Evolutionary conservation across 2,888 invertebrate genomes (phyloP), one percentile per base, ranked within the genome.

Genomic region (Molorchus minor): DNA sequence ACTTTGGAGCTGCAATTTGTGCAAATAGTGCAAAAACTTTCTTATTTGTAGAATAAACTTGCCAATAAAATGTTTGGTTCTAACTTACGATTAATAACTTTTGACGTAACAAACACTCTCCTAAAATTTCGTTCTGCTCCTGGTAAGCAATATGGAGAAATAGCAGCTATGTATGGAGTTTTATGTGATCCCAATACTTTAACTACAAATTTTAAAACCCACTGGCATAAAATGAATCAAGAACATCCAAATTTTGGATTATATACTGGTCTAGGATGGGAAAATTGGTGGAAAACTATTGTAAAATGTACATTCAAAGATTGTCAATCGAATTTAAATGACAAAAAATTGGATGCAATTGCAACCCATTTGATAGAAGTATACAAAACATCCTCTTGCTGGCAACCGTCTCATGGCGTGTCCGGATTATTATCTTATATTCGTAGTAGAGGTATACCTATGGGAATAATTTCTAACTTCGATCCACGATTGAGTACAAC

Each of bases 381-480:
- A 51, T 96, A 90, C 74, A 85, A 86, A 73, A 90, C 90, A 0
- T 80, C 84, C 0, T 84, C 85, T 55, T 90, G 90, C 73, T 96
- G 95, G 94, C 83, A 86, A 71, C 82, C 86, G 21, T 85, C 86
- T 66, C 83, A 87, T 41, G 92, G 91, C 12, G 84, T 86, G 16
- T 75, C 84, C 7, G 85, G 86, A 55, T 79, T 93, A n/a, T 81
- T 94, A 1, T 80, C 86, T 17, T 83, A 84, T 60, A 78, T 94
- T 4, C 81, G 79, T 61, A 75, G 77, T 8, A 80, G 78, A 52
- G 79, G 80, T 17, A 71, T 86, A 10, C 70, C 77, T 8, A 68
- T 94, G 38, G 96, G 94, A 2, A 86, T 94, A 0, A 88, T 96
- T 67, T 94, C 96, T 3, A 96, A 96, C 80, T 94, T 91, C 81